Base-by-base conservation (phyloP, 2,797 vertebrate species). In the Channa striata region DNA sequence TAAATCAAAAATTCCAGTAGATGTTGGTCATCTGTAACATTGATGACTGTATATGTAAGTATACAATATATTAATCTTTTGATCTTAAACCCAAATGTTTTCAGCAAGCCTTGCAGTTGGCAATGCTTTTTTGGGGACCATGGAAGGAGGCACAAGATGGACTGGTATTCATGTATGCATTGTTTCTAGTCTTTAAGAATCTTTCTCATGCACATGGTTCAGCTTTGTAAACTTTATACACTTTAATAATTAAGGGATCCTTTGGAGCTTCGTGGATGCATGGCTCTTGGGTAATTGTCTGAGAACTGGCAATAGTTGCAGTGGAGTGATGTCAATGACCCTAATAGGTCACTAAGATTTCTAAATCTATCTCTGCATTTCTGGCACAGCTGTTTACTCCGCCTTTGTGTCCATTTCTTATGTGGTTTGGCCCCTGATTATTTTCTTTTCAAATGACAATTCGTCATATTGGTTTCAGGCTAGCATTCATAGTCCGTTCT, bases 331-430 rank as follows among this genome's bases (percentile, higher is more conserved):
- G 76, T 78, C 73, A 79, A 19, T 79, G 84, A 88, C 77, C 81
- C 1, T 30, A 0, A 13, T 21, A 56, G 87, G 82, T 86, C 83
- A 79, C 10, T 25, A 11, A 23, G 43, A 72, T 63, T 63, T 84
- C 54, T 76, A 68, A 86, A 79, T 82, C 59, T 57, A 48, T 67
- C 51, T 53, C 11, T 65, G 62, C 78, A 79, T 85, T 84, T 86
- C 43, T 78, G 72, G 53, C 39, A 23, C 65, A 75, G 67, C 64
- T 37, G 72, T 78, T 82, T 40, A 43, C 42, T 80, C 39, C 44
- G 59, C 44, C 44, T 65, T 72, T 64, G n/a, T 58, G 67, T 79
- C 39, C 75, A 59, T 88, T 72, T 85, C 68, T 78, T 20, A 81
- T 62, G 37, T 12, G 60, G 52, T 53, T 51, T 64, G 50, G 36